Evolutionary conservation across 2,797 vertebrate genomes (phyloP).

Genomic region (Muscicapa comitata): DNA sequence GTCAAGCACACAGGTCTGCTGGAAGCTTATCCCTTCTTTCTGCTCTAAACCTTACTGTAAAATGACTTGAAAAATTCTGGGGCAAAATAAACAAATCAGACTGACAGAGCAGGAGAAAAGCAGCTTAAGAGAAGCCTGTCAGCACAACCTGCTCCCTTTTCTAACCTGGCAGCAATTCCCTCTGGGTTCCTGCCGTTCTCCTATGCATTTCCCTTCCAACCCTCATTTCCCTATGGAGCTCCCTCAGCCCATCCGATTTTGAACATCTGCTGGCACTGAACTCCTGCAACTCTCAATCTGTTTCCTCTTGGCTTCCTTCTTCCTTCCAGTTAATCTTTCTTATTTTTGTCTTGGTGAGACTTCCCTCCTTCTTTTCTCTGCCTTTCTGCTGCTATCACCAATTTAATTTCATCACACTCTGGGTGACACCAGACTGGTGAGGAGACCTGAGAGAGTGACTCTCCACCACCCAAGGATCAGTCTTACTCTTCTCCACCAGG

Average conservation of each 20-base stretch:
- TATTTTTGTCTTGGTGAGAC: conserved; percentile 52
- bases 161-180: conserved; percentile 56
- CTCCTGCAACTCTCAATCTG: conserved; percentile 62
- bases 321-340: conserved; percentile 58
- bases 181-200: conserved; percentile 23
- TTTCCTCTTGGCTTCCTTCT: conserved; percentile 52
- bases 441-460: not conserved
- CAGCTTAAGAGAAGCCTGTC: conserved; percentile 32
- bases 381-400: not conserved
- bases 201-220: conserved; percentile 51
- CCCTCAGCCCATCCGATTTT: conserved; percentile 24
- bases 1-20: not conserved
- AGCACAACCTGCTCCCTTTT: conserved; percentile 42
- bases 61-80: not conserved
- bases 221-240: conserved; percentile 40
- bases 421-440: not conserved
- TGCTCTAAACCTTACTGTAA: not conserved
- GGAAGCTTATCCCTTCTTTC: not conserved
- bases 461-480: not conserved
- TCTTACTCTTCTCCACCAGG: not conserved
- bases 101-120: conserved; percentile 11
- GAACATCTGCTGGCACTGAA: conserved; percentile 65
- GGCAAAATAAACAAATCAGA: conserved; percentile 51
- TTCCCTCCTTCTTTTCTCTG: not conserved
- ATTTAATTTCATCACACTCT: not conserved